These are phyloP conservation scores for Lypha dubia DNA, from an alignment of 2,888 invertebrate genomes.

Conservation along the genomic window DNA sequence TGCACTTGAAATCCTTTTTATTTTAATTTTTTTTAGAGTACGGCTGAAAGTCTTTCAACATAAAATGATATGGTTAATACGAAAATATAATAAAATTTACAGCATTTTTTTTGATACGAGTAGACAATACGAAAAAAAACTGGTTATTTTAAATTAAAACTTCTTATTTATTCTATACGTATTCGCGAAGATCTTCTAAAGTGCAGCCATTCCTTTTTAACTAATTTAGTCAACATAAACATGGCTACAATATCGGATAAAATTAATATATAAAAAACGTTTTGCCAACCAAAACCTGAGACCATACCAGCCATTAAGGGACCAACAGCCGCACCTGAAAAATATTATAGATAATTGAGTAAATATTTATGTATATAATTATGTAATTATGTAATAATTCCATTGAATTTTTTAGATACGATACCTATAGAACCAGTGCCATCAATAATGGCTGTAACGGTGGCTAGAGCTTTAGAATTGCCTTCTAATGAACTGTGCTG, in stretches of 20 bases:
- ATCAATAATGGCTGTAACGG: constrained; percentile 98
- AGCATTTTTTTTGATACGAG: constrained; percentile 51
- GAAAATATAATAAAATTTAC: constrained; percentile 10
- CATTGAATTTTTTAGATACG: constrained; percentile 27
- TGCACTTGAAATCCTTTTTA: too few relatives aligned
- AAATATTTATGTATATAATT: too few relatives aligned
- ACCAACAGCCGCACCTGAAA: constrained; percentile 93
- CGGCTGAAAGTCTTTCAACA: neutral
- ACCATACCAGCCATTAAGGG: constrained; percentile 94
- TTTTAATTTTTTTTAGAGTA: too few relatives aligned
- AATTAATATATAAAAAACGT: constrained; percentile 96
- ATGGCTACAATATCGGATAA: constrained; percentile 91
- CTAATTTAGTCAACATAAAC: constrained; percentile 86
- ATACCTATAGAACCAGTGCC: constrained; percentile 91
- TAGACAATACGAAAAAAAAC: constrained; percentile 35
- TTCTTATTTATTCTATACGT: constrained; percentile 76
- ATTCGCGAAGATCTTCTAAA: constrained; percentile 78
- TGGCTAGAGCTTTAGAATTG: constrained; percentile 94
- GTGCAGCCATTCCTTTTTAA: constrained; percentile 83
- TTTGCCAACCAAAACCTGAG: constrained; percentile 90
- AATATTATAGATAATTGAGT: constrained; percentile 6
- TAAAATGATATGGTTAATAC: constrained; percentile 12
- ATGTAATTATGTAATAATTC: constrained; percentile 76
- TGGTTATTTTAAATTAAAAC: neutral
- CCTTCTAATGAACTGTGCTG: constrained; percentile 93